Conservation (phyloP, 2,113 vertebrate genomes). For the Psittacara wagleri region DNA sequence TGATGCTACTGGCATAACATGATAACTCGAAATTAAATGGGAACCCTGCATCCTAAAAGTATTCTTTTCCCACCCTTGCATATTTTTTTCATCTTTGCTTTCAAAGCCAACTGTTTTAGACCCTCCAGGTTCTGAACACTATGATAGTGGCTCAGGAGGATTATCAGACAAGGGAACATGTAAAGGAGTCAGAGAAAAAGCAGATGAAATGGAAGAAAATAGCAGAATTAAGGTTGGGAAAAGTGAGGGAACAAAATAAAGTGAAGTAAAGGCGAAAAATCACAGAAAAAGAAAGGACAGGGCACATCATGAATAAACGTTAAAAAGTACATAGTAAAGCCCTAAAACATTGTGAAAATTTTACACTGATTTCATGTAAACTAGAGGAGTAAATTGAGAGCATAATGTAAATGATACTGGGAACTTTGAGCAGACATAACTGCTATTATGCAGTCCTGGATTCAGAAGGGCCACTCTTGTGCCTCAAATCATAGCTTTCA, state of each 20-base stretch:
- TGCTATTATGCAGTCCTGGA: not conserved
- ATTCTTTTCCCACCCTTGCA: not conserved
- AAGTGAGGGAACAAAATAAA: not conserved
- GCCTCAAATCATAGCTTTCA: not conserved
- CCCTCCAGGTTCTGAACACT: not conserved
- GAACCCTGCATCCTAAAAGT: not conserved
- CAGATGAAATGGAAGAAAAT: not conserved
- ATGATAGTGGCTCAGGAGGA: not conserved
- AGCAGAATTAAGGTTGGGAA: not conserved
- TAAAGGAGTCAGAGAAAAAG: not conserved
- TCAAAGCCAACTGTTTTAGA: not conserved
- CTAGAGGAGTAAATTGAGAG: not conserved
- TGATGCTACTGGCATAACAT: not conserved
- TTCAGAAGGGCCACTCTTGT: not conserved
- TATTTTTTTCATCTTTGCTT: not conserved
- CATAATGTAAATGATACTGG: not conserved
- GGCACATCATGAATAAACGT: not conserved
- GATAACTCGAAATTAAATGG: not conserved
- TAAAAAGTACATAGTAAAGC: not conserved
- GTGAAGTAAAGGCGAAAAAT: not conserved
- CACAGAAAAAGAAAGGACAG: not conserved
- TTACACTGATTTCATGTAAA: not conserved
- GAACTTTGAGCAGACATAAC: fast-evolving
- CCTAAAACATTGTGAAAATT: not conserved
- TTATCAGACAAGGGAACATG: not conserved